Percentiles rank a stretch among this genome's conserved stretches.
phyloP scores from a whole-genome alignment of 2,888 invertebrate genomes.

The Pandemis cinnamomeana region DNA sequence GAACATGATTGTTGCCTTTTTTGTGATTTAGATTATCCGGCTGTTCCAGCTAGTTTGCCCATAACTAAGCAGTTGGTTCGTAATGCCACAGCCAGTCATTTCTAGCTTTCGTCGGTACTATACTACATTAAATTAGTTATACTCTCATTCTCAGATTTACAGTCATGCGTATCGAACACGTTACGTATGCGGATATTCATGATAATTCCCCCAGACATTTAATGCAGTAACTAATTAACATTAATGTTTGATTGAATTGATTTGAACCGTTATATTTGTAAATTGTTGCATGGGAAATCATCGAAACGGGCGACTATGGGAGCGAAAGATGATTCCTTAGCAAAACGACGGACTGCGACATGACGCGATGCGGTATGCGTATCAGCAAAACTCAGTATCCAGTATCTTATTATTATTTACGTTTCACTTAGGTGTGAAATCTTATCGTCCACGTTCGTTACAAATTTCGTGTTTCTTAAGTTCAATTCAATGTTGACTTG shows the following conservation, averaged over 20 bases:
- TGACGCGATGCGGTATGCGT: not conserved
- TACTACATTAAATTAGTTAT: not conserved
- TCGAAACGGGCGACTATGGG: not conserved
- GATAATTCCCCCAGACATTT: not conserved
- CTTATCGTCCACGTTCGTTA: slow-evolving; percentile 7
- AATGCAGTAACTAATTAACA: not conserved
- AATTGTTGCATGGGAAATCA: not conserved
- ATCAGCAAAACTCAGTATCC: no score
- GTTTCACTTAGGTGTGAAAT: slow-evolving; percentile 23
- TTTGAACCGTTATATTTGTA: not conserved
- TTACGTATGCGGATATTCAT: not conserved
- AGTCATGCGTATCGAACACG: not conserved
- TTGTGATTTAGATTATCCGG: not conserved
- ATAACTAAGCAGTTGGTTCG: not conserved
- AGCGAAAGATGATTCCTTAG: not conserved
- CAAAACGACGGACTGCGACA: slow-evolving; percentile 29
- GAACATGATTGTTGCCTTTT: not conserved
- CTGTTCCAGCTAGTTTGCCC: not conserved
- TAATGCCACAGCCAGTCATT: not conserved
- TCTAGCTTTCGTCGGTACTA: not conserved
- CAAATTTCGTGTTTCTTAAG: slow-evolving; percentile 9
- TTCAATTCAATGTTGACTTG: not conserved
- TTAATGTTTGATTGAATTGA: not conserved
- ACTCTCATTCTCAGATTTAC: not conserved
- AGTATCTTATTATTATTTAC: not conserved